Conservation (phyloP, 1,140 invertebrate genomes). For the Leptonema lineaticorne region DNA sequence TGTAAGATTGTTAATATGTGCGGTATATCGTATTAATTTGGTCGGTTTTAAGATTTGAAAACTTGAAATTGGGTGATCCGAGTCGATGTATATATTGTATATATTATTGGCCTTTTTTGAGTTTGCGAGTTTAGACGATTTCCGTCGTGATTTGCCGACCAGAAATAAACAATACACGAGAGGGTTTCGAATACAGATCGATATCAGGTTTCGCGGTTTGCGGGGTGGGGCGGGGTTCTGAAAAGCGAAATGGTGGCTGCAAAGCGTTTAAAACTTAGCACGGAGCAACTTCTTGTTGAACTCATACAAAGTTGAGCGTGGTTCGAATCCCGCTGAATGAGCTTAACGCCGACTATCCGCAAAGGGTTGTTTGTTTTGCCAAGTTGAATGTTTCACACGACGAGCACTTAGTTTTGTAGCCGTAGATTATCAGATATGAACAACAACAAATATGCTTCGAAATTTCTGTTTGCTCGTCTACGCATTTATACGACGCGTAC, state of each 20-base stretch:
- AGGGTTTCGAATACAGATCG: neutral
- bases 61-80: too few relatives aligned
- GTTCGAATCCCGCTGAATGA: neutral
- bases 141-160: neutral
- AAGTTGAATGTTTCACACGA: neutral
- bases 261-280: neutral
- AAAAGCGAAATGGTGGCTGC: too few relatives aligned
- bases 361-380: conserved; percentile 1
- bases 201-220: too few relatives aligned
- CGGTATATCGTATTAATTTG: too few relatives aligned
- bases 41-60: too few relatives aligned
- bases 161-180: neutral
- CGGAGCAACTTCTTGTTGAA: neutral
- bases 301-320: neutral
- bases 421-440: neutral
- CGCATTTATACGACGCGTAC: too few relatives aligned
- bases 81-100: too few relatives aligned
- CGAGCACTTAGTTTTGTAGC: neutral
- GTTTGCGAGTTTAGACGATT: neutral
- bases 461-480: too few relatives aligned
- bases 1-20: too few relatives aligned
- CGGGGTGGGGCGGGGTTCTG: too few relatives aligned
- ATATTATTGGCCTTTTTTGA: too few relatives aligned
- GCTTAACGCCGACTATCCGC: neutral
- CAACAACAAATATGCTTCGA: too few relatives aligned